A percentile compares a stretch with the other conserved stretches of the same genome.
Evolutionary conservation across 2,113 vertebrate genomes (phyloP).

Genomic region (Megaceryle maxima): DNA sequence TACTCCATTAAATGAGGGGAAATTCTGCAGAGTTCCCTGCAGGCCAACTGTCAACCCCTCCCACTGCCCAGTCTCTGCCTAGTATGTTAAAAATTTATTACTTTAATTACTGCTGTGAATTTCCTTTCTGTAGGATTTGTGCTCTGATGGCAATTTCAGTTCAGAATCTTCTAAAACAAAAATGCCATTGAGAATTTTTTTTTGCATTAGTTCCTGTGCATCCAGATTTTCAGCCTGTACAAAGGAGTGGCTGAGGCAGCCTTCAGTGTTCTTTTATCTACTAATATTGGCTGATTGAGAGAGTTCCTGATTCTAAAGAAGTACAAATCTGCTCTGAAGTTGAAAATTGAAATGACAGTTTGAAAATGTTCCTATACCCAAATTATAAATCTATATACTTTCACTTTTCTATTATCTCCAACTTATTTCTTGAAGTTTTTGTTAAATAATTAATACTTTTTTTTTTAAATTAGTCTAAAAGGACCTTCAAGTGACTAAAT

Average conservation of each 20-base stretch:
- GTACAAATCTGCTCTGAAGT: neutral
- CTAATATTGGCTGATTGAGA: neutral
- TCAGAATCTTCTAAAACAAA: neutral
- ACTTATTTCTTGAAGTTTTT: neutral
- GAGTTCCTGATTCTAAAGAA: neutral
- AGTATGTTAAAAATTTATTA: neutral
- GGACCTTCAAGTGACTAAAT: neutral
- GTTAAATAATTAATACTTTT: neutral
- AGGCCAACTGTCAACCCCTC: neutral
- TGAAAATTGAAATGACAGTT: neutral
- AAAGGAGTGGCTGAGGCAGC: neutral
- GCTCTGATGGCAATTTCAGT: neutral
- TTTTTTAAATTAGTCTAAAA: neutral
- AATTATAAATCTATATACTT: neutral
- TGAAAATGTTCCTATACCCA: neutral
- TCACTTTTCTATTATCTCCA: neutral
- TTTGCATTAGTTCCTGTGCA: neutral
- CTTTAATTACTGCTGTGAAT: neutral
- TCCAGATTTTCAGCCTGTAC: neutral
- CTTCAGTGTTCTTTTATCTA: neutral
- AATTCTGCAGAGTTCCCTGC: neutral
- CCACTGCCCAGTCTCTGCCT: neutral
- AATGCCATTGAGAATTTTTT: neutral
- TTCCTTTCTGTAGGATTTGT: neutral
- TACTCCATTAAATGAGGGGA: neutral